Percentiles rank a stretch among this genome's conserved stretches.
phyloP scores from a whole-genome alignment of 2,113 vertebrate species.

The Lophotis ruficrista region DNA sequence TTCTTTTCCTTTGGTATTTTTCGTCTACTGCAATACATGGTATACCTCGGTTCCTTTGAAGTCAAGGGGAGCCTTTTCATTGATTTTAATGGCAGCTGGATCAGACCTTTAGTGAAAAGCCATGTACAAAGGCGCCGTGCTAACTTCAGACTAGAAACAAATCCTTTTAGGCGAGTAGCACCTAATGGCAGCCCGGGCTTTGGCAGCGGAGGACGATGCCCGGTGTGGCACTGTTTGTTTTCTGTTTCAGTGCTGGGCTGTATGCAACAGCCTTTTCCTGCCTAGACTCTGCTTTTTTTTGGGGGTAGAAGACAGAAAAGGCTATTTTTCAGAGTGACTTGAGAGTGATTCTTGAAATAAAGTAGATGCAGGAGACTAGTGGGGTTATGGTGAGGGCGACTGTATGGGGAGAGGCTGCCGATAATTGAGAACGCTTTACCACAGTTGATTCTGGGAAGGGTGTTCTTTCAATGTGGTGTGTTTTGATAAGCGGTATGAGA shows the following conservation, averaged over 20 bases:
- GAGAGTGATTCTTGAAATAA: conserved; percentile 39
- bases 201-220: background rate
- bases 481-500: conserved; percentile 67
- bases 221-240: background rate
- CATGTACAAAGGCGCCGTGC: background rate
- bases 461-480: conserved; percentile 58
- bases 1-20: conserved; percentile 46
- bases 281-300: background rate
- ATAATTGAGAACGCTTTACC: conserved; percentile 57
- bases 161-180: conserved; percentile 27
- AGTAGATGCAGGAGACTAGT: conserved; percentile 10
- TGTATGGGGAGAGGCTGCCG: conserved; percentile 19
- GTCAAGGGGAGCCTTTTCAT: conserved; percentile 57
- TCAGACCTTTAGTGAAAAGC: conserved; percentile 55
- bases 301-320: background rate
- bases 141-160: conserved; percentile 52
- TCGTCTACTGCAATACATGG: conserved; percentile 2
- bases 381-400: background rate
- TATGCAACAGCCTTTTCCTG: background rate
- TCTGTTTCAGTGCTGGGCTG: background rate
- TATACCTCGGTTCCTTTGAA: conserved; percentile 34
- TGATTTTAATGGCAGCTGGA: conserved; percentile 62
- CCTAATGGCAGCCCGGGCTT: conserved; percentile 3
- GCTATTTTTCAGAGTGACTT: background rate
- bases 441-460: conserved; percentile 46